Evolutionary conservation across 2,888 invertebrate species (phyloP).

Genomic region (Ectropis crepuscularia): DNA sequence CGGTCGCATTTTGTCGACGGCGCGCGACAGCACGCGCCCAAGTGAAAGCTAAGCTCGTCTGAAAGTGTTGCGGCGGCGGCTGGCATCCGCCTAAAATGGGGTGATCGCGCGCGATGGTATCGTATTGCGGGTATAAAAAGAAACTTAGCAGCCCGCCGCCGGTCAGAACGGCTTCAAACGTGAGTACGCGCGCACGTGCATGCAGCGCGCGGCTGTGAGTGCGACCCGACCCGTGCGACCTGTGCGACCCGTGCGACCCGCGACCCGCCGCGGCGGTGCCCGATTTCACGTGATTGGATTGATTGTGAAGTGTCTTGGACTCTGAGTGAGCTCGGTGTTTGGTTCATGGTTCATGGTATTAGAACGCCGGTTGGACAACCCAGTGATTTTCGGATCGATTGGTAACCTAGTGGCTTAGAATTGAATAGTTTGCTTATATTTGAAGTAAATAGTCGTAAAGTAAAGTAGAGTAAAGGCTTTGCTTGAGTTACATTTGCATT

Average conservation of each 20-base stretch:
- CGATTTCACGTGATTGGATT: constrained; percentile 69
- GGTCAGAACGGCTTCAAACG: constrained; percentile 99
- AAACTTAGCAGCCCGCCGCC: constrained; percentile 88
- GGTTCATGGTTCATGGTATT: constrained; percentile 59
- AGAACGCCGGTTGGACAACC: constrained; percentile 42
- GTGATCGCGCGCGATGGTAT: constrained; percentile 85
- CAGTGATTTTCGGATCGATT: constrained; percentile 41
- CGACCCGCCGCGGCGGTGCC: constrained; percentile 52
- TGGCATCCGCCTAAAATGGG: constrained; percentile 84
- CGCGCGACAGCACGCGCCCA: constrained; percentile 57
- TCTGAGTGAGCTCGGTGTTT: constrained; percentile 55
- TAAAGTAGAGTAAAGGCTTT: not conserved
- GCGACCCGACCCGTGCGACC: constrained; percentile 63
- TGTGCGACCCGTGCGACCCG: constrained; percentile 42
- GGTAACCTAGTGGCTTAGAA: constrained; percentile 28
- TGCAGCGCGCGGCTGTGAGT: constrained; percentile 66
- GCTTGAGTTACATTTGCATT: constrained; percentile 17
- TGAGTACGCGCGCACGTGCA: constrained; percentile 87
- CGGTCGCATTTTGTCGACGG: constrained; percentile 26
- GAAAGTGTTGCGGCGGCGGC: constrained; percentile 73
- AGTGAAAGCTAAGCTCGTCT: constrained; percentile 83
- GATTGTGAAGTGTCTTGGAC: constrained; percentile 69
- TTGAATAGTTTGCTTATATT: not conserved
- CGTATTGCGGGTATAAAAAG: constrained; percentile 93
- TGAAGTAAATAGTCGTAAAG: not conserved